phyloP scores from a whole-genome alignment of 1,140 invertebrate genomes.

The Mactra quadrangularis region DNA sequence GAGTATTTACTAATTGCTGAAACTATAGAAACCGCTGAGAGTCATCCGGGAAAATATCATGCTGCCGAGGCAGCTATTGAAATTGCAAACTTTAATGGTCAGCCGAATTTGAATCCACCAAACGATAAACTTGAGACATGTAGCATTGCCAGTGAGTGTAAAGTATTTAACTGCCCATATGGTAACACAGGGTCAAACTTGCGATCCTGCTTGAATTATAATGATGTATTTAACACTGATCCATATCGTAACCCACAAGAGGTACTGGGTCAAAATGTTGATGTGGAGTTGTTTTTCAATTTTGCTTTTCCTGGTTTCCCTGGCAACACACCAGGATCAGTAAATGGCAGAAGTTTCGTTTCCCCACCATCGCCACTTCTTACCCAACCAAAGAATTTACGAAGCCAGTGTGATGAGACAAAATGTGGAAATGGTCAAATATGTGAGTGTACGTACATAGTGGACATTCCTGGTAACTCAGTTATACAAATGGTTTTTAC shows the following conservation, averaged over 20 bases:
- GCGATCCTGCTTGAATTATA: constrained; percentile 4
- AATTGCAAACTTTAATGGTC: background rate
- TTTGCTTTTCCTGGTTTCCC: constrained; percentile 43
- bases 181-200: background rate
- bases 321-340: constrained; percentile 44
- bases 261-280: background rate
- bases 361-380: constrained; percentile 25
- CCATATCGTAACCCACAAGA: background rate
- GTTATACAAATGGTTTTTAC: constrained; percentile 44
- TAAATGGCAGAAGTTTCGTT: constrained; percentile 52
- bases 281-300: constrained; percentile 50
- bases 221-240: constrained; percentile 27
- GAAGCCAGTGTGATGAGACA: constrained; percentile 7
- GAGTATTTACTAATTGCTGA: constrained; percentile 31
- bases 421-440: background rate
- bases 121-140: background rate
- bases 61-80: constrained; percentile 22
- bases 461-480: constrained; percentile 14
- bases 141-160: background rate
- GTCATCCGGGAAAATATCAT: constrained; percentile 15
- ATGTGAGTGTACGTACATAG: constrained; percentile 6
- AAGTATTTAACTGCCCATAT: constrained; percentile 35
- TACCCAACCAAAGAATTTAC: constrained; percentile 31
- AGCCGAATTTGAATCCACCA: background rate
- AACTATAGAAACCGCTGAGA: constrained; percentile 21